Base-by-base conservation (phyloP, 1,140 invertebrate genomes). In the Megathymus violae region DNA sequence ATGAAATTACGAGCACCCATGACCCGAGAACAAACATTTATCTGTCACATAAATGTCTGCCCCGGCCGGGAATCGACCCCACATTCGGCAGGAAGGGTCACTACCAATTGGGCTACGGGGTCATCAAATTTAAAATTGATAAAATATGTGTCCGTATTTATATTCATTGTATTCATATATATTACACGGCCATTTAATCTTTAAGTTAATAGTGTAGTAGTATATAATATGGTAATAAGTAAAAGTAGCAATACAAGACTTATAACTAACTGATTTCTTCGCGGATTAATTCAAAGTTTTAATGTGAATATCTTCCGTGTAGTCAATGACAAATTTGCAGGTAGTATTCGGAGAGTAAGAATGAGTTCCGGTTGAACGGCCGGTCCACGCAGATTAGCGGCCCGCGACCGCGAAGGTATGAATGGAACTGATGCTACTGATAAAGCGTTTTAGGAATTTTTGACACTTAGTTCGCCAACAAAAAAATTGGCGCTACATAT, bases 311-410 rank as follows among this genome's bases (percentile, higher is more conserved):
- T 15, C 22, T 46, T 3, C 43, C 1, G 5, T 22, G 43, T 22
- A 16, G 14, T 22, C 11, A 46, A 46, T 46, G 43, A 46, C 0
- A 3, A 46, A 19, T 43, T 43, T 46, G 43, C 17, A 1, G 10
- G 1, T 9, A 22, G 43, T 46, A 46, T 46, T 46, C 27, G 22
- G 22, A 52, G 34, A 61, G 38, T 52, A 17, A 62, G 41, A 60
- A 22, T 25, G 27, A 67, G 58, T 64, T 68, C 61, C 66, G 66
- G 66, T 68, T 68, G 66, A 68, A 68, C 56, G 66, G 56, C 66
- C 66, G 47, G 41, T 58, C 61, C 41, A 43, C 58, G 17, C 15
- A 22, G 34, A 59, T 63, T 22, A 17, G 47, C 14, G 40, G 43
- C 50, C 44, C 66, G 66, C 56, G 61, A 64, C 61, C 66, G 52